Conservation (phyloP, 2,888 invertebrate species). For the Drosophila siamana region DNA sequence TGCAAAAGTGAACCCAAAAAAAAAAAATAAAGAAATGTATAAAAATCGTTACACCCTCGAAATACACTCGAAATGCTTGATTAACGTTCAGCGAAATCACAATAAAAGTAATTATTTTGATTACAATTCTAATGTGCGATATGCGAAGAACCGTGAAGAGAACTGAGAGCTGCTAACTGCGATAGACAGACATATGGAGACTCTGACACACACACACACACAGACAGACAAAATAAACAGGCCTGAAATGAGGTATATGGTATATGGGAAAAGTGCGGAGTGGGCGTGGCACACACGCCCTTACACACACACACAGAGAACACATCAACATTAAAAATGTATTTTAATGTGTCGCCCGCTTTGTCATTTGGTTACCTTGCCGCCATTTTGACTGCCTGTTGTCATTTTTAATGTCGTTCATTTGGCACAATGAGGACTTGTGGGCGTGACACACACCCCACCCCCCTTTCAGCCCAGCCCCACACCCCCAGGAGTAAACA, state of each 20-base stretch:
- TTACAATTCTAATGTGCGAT: conserved; percentile 62
- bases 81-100: conserved; percentile 64
- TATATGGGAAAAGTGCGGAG: conserved; percentile 14
- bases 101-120: conserved; percentile 78
- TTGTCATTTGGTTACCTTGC: conserved; percentile 54
- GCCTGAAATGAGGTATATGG: conserved; percentile 17
- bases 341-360: conserved; percentile 74
- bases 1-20: conserved; percentile 11
- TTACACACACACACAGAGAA: conserved; percentile 22
- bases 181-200: conserved; percentile 31
- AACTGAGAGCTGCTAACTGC: conserved; percentile 17
- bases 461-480: neutral
- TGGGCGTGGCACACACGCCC: conserved; percentile 39
- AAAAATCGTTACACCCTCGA: neutral
- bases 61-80: conserved; percentile 38
- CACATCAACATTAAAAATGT: conserved; percentile 77
- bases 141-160: conserved; percentile 3
- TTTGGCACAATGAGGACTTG: conserved; percentile 41
- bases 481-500: neutral
- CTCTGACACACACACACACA: no score
- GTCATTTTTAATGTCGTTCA: conserved; percentile 73
- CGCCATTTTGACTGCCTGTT: conserved; percentile 58
- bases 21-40: conserved; percentile 9
- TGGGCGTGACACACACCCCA: conserved; percentile 37
- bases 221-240: conserved; percentile 32